Conservation (phyloP, 2,888 invertebrate species). For the Atethmia centrago region DNA sequence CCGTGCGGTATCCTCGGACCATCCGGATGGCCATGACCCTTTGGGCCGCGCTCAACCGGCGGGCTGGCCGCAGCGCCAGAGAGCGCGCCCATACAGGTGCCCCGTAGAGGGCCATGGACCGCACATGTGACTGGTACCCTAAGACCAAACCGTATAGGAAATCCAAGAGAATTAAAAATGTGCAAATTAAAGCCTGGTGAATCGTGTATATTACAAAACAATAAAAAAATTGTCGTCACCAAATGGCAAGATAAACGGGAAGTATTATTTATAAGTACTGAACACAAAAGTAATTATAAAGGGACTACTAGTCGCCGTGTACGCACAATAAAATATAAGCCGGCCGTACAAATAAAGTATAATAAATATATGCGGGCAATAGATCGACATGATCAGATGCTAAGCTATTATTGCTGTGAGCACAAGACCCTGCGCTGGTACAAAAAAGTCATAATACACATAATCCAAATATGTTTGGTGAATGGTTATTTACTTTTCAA, state of each 20-base stretch:
- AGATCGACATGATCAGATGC: slow-evolving; percentile 53
- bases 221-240: slow-evolving; percentile 60
- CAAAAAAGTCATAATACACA: slow-evolving; percentile 56
- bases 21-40: too few relatives aligned
- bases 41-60: too few relatives aligned
- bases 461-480: slow-evolving; percentile 49
- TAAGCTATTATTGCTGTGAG: slow-evolving; percentile 53
- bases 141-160: slow-evolving; percentile 55
- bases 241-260: slow-evolving; percentile 63
- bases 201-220: slow-evolving; percentile 56
- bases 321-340: slow-evolving; percentile 63
- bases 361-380: slow-evolving; percentile 62
- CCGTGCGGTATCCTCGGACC: too few relatives aligned
- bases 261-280: slow-evolving; percentile 60
- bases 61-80: too few relatives aligned
- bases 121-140: slow-evolving; percentile 63
- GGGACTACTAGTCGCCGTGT: slow-evolving; percentile 63
- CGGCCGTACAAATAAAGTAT: slow-evolving; percentile 55
- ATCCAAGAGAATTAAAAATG: slow-evolving; percentile 44
- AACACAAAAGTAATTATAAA: slow-evolving; percentile 61
- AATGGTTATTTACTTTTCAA: slow-evolving; percentile 42
- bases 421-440: slow-evolving; percentile 57
- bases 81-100: too few relatives aligned
- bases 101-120: too few relatives aligned
- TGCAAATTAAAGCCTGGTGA: slow-evolving; percentile 49